Evolutionary conservation across 37 sponge, comb jelly and placozoan species (phyloP), one percentile per base, ranked within the genome.

Genomic region (Beroe ovata): DNA sequence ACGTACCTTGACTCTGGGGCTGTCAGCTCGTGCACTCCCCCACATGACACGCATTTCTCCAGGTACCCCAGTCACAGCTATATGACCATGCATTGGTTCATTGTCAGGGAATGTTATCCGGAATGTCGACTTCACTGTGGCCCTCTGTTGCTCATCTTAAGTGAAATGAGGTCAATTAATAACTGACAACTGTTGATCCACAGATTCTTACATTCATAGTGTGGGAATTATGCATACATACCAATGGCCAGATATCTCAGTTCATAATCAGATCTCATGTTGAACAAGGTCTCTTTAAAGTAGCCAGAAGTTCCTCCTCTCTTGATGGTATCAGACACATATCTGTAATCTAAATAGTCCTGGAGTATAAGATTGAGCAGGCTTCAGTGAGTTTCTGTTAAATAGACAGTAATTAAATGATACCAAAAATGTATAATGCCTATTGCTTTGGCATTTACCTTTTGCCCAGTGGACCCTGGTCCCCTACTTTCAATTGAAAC

Each of bases 41-140:
- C 84, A 77, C 84, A 77, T 77, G 54, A 77, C 84, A 20, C 84
- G 26, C 47, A 77, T 77, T 23, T 77, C 84, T 6, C 84, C 84
- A 77, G 84, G 84, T 20, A 25, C 41, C 0, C 18, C 41, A 6
- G 84, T 77, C 14, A 77, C 84, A 25, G 84, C 84, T 42, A 77
- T 77, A 26, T 77, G 84, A 39, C 84, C 84, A 23, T 77, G 84
- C 84, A 77, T 77, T 38, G 84, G 84, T 42, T 77, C 84, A 36
- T 77, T 77, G 23, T 77, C 84, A 8, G 41, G 84, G 3, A 77
- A 30, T 40, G 84, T 21, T 4, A 77, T 77, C 47, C 22, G 35
- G 21, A 42, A 77, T 4, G 28, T 77, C 41, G 84, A 42, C 25
- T 40, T 77, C 47, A 77, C 84, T n/a, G 84, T 77, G 0, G 84